A percentile compares a stretch with the other conserved stretches of the same genome.
Conservation (phyloP, 1,140 invertebrate genomes). For the Sweltsa coloradensis region DNA sequence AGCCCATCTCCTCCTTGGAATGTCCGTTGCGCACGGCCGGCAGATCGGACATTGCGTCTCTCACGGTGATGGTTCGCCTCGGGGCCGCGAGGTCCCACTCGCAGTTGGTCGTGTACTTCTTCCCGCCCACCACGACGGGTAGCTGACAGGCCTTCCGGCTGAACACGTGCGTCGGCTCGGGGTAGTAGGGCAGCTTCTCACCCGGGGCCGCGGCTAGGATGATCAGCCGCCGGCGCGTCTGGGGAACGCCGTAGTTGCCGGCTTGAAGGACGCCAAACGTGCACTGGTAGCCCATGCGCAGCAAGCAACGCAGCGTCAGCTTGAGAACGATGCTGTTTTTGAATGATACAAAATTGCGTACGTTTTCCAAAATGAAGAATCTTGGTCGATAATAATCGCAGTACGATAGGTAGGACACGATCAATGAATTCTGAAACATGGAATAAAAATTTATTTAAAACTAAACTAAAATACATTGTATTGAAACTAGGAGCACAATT, state of each 20-base stretch:
- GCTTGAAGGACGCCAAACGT: constrained; percentile 78
- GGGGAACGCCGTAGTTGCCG: constrained; percentile 74
- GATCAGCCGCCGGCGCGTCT: constrained; percentile 37
- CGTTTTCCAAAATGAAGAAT: constrained; percentile 79
- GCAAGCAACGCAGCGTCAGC: constrained; percentile 58
- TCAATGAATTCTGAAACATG: constrained; percentile 59
- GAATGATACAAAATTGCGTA: constrained; percentile 72
- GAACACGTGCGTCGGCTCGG: constrained; percentile 72
- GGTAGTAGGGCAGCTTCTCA: constrained; percentile 62
- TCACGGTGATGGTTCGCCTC: constrained; percentile 58
- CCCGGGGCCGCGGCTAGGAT: constrained; percentile 76
- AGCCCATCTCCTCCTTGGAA: constrained; percentile 54
- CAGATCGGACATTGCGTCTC: constrained; percentile 73
- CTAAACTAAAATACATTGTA: too few species aligned
- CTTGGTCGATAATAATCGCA: constrained; percentile 79
- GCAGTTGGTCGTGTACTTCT: constrained; percentile 37
- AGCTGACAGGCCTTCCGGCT: constrained; percentile 55
- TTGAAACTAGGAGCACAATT: neutral
- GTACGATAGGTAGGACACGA: constrained; percentile 73
- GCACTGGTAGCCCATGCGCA: constrained; percentile 81
- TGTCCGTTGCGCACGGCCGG: constrained; percentile 65
- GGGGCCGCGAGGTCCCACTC: constrained; percentile 49
- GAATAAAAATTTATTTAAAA: constrained; percentile 11
- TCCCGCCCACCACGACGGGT: constrained; percentile 61
- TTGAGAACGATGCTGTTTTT: constrained; percentile 73